Percentiles rank a stretch among this genome's conserved stretches.
phyloP scores from a whole-genome alignment of 2,888 invertebrate species.

The Tetragonisca angustula region DNA sequence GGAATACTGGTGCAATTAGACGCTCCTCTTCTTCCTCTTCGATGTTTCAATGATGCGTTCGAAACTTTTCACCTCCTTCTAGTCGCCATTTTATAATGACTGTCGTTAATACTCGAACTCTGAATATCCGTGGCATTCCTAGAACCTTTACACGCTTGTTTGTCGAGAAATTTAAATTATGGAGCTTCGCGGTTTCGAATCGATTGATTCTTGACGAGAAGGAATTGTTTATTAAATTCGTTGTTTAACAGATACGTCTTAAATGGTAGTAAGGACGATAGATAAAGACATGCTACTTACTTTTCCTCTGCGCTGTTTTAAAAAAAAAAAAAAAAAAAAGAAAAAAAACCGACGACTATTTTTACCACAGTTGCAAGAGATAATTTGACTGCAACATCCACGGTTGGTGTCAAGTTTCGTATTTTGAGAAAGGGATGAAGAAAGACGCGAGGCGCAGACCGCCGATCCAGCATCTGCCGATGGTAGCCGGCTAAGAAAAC shows the following conservation, averaged over 20 bases:
- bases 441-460: conserved; percentile 3
- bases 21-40: conserved; percentile 6
- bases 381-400: conserved; percentile 2
- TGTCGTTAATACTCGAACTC: too few species aligned
- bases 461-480: conserved; percentile 68
- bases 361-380: background rate
- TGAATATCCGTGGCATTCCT: too few species aligned
- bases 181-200: too few species aligned
- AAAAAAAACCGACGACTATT: background rate
- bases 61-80: background rate
- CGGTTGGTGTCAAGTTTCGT: conserved; percentile 66
- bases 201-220: too few species aligned
- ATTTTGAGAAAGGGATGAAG: conserved; percentile 69
- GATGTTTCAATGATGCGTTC: background rate
- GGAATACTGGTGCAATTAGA: conserved; percentile 55
- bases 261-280: background rate
- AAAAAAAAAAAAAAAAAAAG: background rate
- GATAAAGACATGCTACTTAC: accelerated
- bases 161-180: too few species aligned
- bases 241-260: too few species aligned
- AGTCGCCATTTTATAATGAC: too few species aligned
- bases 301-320: background rate
- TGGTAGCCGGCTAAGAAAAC: conserved; percentile 76
- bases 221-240: too few species aligned
- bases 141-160: too few species aligned